Evolutionary conservation across 2,113 vertebrate species (phyloP), one percentile per base, ranked within the genome.

Genomic region (Athene noctua): DNA sequence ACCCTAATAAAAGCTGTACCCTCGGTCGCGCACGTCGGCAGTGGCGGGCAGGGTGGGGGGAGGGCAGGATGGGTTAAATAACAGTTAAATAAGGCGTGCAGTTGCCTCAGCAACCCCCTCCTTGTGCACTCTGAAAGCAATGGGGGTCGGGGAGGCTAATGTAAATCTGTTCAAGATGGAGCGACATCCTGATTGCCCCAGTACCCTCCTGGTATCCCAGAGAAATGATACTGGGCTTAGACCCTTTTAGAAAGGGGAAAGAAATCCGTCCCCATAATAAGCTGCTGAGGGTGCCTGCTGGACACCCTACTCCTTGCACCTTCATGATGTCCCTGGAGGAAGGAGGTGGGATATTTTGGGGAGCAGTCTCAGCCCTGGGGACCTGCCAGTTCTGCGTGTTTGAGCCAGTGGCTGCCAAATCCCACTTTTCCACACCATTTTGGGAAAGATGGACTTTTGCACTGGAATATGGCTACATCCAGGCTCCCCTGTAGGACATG

Each of bases 21-120:
- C 88, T 78, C 20, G 0, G 88, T 22, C 4, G 13, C 0, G 88
- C 90, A 93, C 46, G 82, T 96, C 80, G 36, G 82, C 95, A 91
- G 92, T 89, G 96, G 89, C 51, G 14, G 88, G 30, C 0, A 7
- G 23, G 17, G 36, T 46, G 44, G 80, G 67, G 62, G 58, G 77
- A n/a, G 83, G 86, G 70, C 0, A 9, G 17, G 77, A n/a, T 65
- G 93, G 68, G 82, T 68, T 94, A 72, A 3, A 30, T 4, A 6
- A 42, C 42, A 29, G 74, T 74, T 85, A 27, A 26, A 49, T 17
- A 44, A 82, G n/a, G 6, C 59, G 3, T 65, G 89, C 84, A 90
- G 94, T 82, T 84, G 34, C 63, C 91, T 88, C 82, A 96, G 94
- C 94, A 94, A 85, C 91, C 49, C 82, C 79, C 32, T 85, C 49